These are phyloP conservation scores for Xylocampa areola DNA, from an alignment of 2,888 invertebrate species.

Conservation along the genomic window DNA sequence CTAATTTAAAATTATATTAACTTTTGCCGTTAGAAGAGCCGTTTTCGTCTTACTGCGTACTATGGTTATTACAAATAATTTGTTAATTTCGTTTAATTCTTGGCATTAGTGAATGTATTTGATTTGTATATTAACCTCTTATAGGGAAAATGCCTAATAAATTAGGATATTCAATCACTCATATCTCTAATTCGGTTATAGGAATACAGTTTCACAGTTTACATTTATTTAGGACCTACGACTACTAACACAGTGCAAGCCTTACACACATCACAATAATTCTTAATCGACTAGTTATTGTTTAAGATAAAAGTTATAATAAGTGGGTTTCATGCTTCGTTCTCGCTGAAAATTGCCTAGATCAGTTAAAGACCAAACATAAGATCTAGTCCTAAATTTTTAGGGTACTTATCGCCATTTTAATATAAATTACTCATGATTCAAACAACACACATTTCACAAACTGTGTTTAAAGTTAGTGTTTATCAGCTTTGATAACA, in stretches of 20 bases:
- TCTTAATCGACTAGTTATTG: slow-evolving; percentile 44
- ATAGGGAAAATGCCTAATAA: too few species aligned
- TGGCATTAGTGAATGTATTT: too few species aligned
- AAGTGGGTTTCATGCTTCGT: slow-evolving; percentile 3
- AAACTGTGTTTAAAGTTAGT: slow-evolving; percentile 16
- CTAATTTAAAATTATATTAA: too few species aligned
- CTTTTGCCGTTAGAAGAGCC: too few species aligned
- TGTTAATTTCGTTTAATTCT: too few species aligned
- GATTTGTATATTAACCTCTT: too few species aligned
- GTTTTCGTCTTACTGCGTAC: too few species aligned
- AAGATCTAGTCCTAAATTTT: slow-evolving; percentile 3
- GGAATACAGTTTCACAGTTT: slow-evolving; percentile 21
- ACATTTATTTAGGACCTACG: slow-evolving; percentile 1
- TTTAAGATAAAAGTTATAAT: background rate
- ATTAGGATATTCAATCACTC: too few species aligned
- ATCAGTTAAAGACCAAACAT: background rate
- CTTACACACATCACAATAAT: slow-evolving; percentile 21
- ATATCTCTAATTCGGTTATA: background rate
- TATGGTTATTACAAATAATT: too few species aligned
- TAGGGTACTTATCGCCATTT: background rate
- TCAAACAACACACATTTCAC: slow-evolving; percentile 19
- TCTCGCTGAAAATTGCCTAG: slow-evolving; percentile 2
- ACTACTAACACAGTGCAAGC: slow-evolving; percentile 7
- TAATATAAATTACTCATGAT: slow-evolving; percentile 26
- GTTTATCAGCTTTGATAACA: slow-evolving; percentile 31